A percentile compares a stretch with the other conserved stretches of the same genome.
These are phyloP conservation scores for Sphinx pinastri DNA, from an alignment of 2,888 invertebrate genomes.

Conservation along the genomic window DNA sequence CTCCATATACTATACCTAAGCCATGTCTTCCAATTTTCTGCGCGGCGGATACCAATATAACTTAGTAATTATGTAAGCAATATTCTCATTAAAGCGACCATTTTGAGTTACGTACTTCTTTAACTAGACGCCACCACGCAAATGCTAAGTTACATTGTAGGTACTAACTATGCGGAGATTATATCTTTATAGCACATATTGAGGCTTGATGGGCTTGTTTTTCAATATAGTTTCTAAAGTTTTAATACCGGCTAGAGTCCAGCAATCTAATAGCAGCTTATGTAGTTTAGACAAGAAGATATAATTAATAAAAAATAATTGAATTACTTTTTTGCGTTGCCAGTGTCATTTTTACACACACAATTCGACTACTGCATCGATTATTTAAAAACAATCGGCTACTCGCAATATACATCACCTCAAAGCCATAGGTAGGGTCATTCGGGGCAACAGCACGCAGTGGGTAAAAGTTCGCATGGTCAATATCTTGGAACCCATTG, in stretches of 20 bases:
- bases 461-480: too few species aligned
- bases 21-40: background rate
- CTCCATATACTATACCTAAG: background rate
- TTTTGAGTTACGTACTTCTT: conserved; percentile 4
- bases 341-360: background rate
- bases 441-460: too few species aligned
- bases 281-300: background rate
- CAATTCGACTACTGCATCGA: too few species aligned
- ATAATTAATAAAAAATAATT: background rate
- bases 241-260: background rate
- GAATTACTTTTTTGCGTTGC: too few species aligned
- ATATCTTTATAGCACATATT: conserved; percentile 1
- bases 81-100: conserved; percentile 8
- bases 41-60: conserved; percentile 8
- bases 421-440: too few species aligned
- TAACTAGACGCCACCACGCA: conserved; percentile 6
- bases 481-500: too few species aligned
- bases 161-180: background rate
- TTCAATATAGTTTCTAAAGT: background rate
- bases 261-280: background rate
- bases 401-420: background rate
- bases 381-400: background rate
- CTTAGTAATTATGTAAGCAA: conserved; percentile 18
- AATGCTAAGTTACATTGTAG: background rate
- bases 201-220: background rate